phyloP scores from a whole-genome alignment of 2,113 vertebrate genomes.

The Colinus virginianus region DNA sequence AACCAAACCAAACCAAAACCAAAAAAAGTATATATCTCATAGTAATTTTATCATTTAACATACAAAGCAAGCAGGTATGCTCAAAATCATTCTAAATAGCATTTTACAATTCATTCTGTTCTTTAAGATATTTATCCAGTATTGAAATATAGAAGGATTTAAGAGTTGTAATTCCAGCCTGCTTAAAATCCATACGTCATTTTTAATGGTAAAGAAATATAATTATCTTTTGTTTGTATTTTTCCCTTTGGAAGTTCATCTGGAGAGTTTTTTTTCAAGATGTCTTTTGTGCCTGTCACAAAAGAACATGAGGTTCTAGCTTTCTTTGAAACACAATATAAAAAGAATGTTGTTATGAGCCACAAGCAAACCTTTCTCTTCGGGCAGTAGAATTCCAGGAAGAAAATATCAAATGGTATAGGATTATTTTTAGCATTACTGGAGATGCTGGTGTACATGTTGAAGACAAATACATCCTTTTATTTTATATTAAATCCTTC shows the following conservation, averaged over 20 bases:
- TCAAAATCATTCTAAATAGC: background rate
- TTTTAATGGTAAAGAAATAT: background rate
- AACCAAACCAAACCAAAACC: too few species aligned
- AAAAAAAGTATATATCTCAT: background rate
- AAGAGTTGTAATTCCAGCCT: background rate
- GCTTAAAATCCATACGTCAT: background rate
- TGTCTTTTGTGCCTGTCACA: background rate
- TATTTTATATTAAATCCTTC: background rate
- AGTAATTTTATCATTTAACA: background rate
- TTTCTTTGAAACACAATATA: background rate
- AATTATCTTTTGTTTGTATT: too few species aligned
- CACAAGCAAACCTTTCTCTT: background rate
- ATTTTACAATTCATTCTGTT: background rate
- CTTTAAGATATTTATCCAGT: background rate
- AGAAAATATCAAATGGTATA: background rate
- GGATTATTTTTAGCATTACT: rapidly evolving
- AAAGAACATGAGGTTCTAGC: background rate
- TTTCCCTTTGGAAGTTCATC: background rate
- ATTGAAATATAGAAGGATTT: background rate
- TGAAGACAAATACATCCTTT: background rate
- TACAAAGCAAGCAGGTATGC: background rate
- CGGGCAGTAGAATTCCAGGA: background rate
- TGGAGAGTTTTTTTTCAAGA: background rate
- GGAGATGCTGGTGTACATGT: background rate
- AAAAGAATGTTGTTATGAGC: background rate